Evolutionary conservation across 2,888 invertebrate species (phyloP), one percentile per base, ranked within the genome.

Genomic region (Lasioglossum morio): DNA sequence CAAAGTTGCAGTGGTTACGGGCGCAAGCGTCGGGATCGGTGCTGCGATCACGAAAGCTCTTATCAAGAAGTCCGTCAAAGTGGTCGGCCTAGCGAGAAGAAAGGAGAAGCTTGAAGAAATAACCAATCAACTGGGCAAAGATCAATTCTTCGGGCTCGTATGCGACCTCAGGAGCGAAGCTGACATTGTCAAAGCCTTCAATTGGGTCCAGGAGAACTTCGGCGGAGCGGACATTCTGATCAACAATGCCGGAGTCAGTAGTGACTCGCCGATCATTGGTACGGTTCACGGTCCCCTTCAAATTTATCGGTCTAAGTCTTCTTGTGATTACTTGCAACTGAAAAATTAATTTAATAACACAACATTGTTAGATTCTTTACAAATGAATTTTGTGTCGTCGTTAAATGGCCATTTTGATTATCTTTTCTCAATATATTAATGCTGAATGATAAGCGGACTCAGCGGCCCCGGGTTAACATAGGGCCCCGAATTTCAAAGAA

Each of bases 21-120:
- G 97, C 0, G 97, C 96, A 23, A 97, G 97, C 92, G 95, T 95
- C 0, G 97, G 97, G 1, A 97, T 97, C 75, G 97, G 96, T 23
- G 95, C 95, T 0, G 95, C 95, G 10, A 95, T 96, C 30, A 93
- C 94, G 2, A 91, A 93, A 87, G 94, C 95, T 74, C 93, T 96
- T 27, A 95, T 95, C 0, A 93, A 95, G 66, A 93, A 95, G 4
- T 97, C 96, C 1, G 89, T 97, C 82, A 95, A 95, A 70, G 97
- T 97, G 0, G 95, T 96, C 1, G 96, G 96, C 0, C 93, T 96
- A 87, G 96, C 96, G 0, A 94, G 96, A 74, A 95, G 96, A 48
- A 89, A 95, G 0, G 95, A 96, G 2, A 94, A 93, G 27, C 94
- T 97, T 10, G 92, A 95, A 78, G 94, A 91, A 69, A 72, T 92